Base-by-base conservation (phyloP, 2,113 vertebrate genomes). In the Misgurnus mizolepis region DNA sequence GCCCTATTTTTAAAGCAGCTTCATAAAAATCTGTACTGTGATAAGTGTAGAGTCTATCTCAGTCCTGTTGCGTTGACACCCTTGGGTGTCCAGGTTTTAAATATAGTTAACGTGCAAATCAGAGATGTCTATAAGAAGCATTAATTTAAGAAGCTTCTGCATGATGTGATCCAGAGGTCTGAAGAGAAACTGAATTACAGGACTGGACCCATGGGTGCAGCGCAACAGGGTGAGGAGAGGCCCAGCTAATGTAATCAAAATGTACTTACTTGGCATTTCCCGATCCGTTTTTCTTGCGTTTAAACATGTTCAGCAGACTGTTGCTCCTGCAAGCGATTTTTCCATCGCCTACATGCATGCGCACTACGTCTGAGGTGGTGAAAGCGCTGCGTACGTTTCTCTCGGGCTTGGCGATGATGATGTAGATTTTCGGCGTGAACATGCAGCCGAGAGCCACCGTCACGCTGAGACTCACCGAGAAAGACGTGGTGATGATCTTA, bases 381-480 rank as follows among this genome's bases (percentile, higher is more conserved):
- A 99, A 99, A 64, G 98, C 98, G 84, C 98, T 99, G 87, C 98
- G 97, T 83, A 99, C 98, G 0, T 99, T 99, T 53, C 98, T 91
- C 89, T 99, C 98, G 0, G 98, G 98, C 79, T 99, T 99, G 85
- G 97, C 97, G 9, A 99, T 94, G 82, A 99, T 99, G 89, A 99
- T 98, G 91, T 99, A 99, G 94, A 99, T 98, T 91, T 99, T 99
- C 56, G 98, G 98, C 0, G 96, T 97, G 92, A 99, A 99, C 98
- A 99, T 99, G 86, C 98, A 99, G 80, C 98, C 96, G 92, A 99
- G 87, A 0, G 98, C 98, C 66, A 99, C 98, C 0, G 98, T 99
- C 75, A 98, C 96, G 0, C 98, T 99, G 80, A 99, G 93, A 89
- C 98, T 99, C 49, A 99, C 98, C 0, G 97, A 98, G 76, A 99